Evolutionary conservation across 1,140 invertebrate species (phyloP).

Genomic region (Drosophila subobscura): DNA sequence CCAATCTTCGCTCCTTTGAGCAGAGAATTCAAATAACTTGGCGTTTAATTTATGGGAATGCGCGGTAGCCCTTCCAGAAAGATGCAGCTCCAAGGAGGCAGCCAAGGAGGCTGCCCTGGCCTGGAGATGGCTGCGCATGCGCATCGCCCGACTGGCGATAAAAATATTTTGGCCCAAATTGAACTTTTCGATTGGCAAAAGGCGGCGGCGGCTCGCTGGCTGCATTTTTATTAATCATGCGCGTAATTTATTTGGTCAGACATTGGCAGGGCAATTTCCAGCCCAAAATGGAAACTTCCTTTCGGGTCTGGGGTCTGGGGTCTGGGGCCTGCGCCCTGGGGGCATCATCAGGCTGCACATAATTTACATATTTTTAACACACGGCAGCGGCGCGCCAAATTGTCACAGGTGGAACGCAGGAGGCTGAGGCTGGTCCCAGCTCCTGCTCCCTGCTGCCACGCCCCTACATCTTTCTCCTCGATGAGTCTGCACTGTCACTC

Average conservation of each 20-base stretch:
- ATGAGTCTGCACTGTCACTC: constrained; percentile 43
- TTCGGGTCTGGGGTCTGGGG: constrained; percentile 16
- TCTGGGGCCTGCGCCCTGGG: constrained; percentile 13
- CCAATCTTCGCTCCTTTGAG: constrained; percentile 25
- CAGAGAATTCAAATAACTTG: constrained; percentile 79
- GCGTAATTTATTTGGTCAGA: constrained; percentile 81
- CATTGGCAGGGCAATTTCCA: constrained; percentile 61
- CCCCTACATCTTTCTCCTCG: constrained; percentile 19
- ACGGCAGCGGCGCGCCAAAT: constrained; percentile 56
- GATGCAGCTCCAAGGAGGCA: constrained; percentile 26
- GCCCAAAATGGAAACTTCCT: constrained; percentile 72
- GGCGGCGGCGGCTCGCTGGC: constrained; percentile 10
- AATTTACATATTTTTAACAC: constrained; percentile 75
- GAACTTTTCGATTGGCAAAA: constrained; percentile 56
- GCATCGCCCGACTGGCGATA: constrained; percentile 60
- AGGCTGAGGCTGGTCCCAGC: constrained; percentile 6
- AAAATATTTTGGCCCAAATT: constrained; percentile 81
- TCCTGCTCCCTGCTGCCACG: constrained; percentile 1
- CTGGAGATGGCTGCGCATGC: constrained; percentile 13
- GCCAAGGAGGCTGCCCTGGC: neutral
- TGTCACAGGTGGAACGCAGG: constrained; percentile 75
- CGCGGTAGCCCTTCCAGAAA: constrained; percentile 65
- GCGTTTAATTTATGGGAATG: constrained; percentile 82
- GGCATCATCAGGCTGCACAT: constrained; percentile 47
- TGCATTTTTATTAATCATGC: constrained; percentile 80